Evolutionary conservation across 2,888 invertebrate species (phyloP).

Genomic region (Orthosia cruda): DNA sequence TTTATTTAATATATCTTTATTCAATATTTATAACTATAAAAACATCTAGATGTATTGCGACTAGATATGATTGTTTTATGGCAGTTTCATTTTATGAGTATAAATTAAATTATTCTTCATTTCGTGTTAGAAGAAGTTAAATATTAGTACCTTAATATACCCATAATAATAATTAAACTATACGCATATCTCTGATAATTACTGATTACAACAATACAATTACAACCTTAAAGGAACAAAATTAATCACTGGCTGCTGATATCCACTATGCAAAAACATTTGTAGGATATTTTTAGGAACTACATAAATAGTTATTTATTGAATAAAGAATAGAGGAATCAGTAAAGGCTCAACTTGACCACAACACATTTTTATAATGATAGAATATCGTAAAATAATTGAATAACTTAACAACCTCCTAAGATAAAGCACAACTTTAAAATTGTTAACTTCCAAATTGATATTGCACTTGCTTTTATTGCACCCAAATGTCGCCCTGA

Average conservation of each 20-base stretch:
- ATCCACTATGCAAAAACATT: conserved; percentile 51
- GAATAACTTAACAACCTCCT: conserved; percentile 29
- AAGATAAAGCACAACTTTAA: conserved; percentile 32
- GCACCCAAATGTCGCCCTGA: conserved; percentile 37
- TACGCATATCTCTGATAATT: conserved; percentile 25
- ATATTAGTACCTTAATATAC: conserved; percentile 23
- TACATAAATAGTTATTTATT: conserved; percentile 36
- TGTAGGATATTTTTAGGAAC: conserved; percentile 46
- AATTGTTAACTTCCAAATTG: conserved; percentile 11
- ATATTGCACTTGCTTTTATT: conserved; percentile 35
- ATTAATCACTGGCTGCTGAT: conserved; percentile 44
- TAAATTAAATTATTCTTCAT: conserved; percentile 21
- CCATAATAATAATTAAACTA: conserved; percentile 38
- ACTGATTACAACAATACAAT: conserved; percentile 22
- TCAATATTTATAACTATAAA: conserved; percentile 44
- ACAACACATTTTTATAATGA: conserved; percentile 34
- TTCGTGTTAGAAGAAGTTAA: conserved; percentile 26
- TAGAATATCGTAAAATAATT: conserved; percentile 32
- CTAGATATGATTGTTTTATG: conserved; percentile 51
- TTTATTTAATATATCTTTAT: conserved; percentile 50
- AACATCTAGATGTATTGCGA: conserved; percentile 51
- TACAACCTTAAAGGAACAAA: conserved; percentile 59
- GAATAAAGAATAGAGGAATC: conserved; percentile 40
- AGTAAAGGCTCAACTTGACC: conserved; percentile 25
- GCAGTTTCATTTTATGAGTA: conserved; percentile 43